phyloP scores from a whole-genome alignment of 2,888 invertebrate species.

The Tiphia femorata region DNA sequence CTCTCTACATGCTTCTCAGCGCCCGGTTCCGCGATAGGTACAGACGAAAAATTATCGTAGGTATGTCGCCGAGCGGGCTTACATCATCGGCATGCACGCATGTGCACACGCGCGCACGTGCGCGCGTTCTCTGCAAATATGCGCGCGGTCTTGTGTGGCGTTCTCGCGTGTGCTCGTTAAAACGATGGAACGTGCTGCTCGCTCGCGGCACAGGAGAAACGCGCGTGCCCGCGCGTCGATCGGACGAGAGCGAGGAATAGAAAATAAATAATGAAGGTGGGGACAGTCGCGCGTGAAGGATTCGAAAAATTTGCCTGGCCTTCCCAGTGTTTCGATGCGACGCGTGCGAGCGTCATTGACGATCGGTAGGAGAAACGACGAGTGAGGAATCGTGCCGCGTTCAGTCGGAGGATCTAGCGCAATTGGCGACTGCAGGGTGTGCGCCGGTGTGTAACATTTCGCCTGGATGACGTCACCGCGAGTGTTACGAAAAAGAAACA shows the following conservation, averaged over 20 bases:
- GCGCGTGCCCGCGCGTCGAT: neutral
- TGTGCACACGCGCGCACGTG: neutral
- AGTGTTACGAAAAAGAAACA: too few species aligned
- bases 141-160: neutral
- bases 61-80: neutral
- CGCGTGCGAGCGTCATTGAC: too few species aligned
- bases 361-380: too few species aligned
- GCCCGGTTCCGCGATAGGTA: too few species aligned
- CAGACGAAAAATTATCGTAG: neutral
- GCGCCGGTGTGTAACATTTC: too few species aligned
- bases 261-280: neutral
- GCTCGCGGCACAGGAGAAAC: neutral
- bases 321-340: too few species aligned
- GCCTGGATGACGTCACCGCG: too few species aligned
- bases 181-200: neutral
- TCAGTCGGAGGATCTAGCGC: too few species aligned
- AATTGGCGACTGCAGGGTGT: too few species aligned
- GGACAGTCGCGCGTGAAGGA: too few species aligned
- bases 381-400: too few species aligned
- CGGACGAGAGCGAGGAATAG: neutral
- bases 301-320: too few species aligned
- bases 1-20: neutral
- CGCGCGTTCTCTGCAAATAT: neutral
- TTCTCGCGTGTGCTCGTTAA: neutral
- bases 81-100: neutral